phyloP scores from a whole-genome alignment of 1,140 invertebrate species.

The Harpegnathos saltator region DNA sequence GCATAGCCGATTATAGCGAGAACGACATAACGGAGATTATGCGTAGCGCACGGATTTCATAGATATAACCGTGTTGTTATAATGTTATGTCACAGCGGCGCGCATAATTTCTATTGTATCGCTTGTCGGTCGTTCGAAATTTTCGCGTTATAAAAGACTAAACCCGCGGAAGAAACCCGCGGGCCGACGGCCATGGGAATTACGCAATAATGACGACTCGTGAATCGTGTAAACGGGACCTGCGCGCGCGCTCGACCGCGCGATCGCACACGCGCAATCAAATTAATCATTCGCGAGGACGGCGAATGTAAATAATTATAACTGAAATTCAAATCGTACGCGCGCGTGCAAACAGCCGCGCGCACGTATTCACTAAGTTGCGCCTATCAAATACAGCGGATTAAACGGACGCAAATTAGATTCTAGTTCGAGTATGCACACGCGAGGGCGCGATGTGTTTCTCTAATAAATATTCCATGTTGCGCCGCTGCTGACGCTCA shows the following conservation, averaged over 20 bases:
- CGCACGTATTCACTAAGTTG: constrained; percentile 24
- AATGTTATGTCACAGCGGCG: too few species aligned
- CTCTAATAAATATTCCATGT: constrained; percentile 35
- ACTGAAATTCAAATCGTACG: constrained; percentile 35
- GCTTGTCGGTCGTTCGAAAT: too few species aligned
- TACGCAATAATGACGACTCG: constrained; percentile 13
- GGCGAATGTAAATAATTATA: constrained; percentile 9
- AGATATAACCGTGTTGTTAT: background rate
- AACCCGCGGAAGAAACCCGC: too few species aligned
- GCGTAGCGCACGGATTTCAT: background rate
- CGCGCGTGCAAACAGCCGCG: constrained; percentile 3
- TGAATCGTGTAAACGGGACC: background rate
- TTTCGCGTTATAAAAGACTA: too few species aligned
- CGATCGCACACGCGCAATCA: background rate
- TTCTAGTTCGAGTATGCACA: background rate
- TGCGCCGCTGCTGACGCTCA: background rate
- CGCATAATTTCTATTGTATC: too few species aligned
- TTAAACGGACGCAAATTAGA: constrained; percentile 42
- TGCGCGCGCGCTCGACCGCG: too few species aligned
- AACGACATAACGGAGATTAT: background rate
- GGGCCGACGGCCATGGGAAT: background rate
- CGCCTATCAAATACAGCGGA: background rate
- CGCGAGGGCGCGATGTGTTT: constrained; percentile 25
- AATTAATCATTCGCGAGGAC: constrained; percentile 10
- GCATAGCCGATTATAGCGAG: background rate